These are phyloP conservation scores for Melanotaenia nigrans DNA, from an alignment of 2,797 vertebrate genomes.

Conservation along the genomic window DNA sequence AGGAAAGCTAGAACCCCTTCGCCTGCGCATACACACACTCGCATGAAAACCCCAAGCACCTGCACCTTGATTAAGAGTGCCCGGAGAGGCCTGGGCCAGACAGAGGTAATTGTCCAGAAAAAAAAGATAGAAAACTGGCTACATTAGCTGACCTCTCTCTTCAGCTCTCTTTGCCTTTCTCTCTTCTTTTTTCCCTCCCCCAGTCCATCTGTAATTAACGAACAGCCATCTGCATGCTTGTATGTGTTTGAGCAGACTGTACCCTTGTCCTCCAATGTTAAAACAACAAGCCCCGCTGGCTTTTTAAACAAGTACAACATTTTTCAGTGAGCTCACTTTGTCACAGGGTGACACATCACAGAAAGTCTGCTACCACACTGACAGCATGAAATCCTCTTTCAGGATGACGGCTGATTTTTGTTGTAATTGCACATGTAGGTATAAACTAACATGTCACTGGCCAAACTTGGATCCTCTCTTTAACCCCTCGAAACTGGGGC, in stretches of 20 bases:
- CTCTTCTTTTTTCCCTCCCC: constrained; percentile 54
- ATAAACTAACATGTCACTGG: constrained; percentile 33
- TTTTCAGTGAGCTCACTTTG: constrained; percentile 61
- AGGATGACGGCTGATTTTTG: constrained; percentile 46
- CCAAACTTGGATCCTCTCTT: constrained; percentile 38
- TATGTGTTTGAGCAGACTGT: constrained; percentile 77
- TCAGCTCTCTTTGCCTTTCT: constrained; percentile 28
- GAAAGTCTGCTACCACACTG: constrained; percentile 29
- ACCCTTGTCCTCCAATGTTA: constrained; percentile 77
- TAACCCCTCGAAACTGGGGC: constrained; percentile 62
- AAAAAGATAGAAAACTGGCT: constrained; percentile 56
- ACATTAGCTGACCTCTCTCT: constrained; percentile 64
- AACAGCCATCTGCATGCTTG: constrained; percentile 80
- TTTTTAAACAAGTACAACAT: constrained; percentile 65
- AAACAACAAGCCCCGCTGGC: constrained; percentile 77
- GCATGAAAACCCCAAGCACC: constrained; percentile 53
- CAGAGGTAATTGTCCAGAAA: constrained; percentile 73
- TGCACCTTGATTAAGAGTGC: constrained; percentile 79
- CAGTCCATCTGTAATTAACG: constrained; percentile 82
- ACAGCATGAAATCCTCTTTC: constrained; percentile 47
- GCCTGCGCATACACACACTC: constrained; percentile 20
- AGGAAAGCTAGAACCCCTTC: constrained; percentile 72
- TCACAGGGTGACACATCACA: constrained; percentile 48
- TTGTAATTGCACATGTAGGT: constrained; percentile 38
- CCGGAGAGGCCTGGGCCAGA: constrained; percentile 69